A percentile compares a stretch with the other conserved stretches of the same genome.
Evolutionary conservation across 2,797 vertebrate species (phyloP).

Genomic region (Gymnoscopelus microlampas): DNA sequence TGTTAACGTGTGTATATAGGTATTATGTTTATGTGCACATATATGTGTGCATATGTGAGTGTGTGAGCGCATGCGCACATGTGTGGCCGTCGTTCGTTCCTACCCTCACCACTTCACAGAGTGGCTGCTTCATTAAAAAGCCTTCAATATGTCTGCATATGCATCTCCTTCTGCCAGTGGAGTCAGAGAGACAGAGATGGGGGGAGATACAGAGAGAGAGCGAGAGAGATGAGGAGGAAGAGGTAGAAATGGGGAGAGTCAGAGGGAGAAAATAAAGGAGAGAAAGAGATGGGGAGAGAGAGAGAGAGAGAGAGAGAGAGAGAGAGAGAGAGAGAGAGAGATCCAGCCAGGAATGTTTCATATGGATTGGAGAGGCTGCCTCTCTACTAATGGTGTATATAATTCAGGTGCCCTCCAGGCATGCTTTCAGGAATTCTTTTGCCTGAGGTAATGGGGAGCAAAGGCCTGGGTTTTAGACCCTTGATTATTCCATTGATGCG

Average conservation of each 20-base stretch:
- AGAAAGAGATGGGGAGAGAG: conserved; percentile 34
- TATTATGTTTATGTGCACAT: no score
- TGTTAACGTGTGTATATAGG: no score
- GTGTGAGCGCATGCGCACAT: no score
- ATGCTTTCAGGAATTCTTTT: conserved; percentile 99
- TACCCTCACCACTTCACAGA: no score
- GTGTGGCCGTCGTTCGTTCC: no score
- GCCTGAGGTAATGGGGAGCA: conserved; percentile 99
- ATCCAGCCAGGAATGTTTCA: conserved; percentile 89
- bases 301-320: conserved; percentile 79
- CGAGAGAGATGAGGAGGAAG: neutral
- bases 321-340: conserved; percentile 74
- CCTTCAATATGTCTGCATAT: conserved; percentile 96
- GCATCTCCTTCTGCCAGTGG: conserved; percentile 70
- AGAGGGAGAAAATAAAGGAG: neutral
- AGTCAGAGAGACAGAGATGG: conserved; percentile 43
- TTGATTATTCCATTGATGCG: conserved; percentile 99
- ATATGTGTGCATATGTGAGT: no score
- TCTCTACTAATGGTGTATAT: conserved; percentile 98
- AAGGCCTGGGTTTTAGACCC: conserved; percentile 94
- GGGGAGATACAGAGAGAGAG: neutral
- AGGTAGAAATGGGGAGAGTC: conserved; percentile 4
- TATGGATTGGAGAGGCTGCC: conserved; percentile 92
- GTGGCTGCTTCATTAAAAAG: conserved; percentile 77
- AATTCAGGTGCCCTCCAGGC: conserved; percentile 99